A percentile compares a stretch with the other conserved stretches of the same genome.
Conservation (phyloP, 2,113 vertebrate species). For the Siniperca knerii region DNA sequence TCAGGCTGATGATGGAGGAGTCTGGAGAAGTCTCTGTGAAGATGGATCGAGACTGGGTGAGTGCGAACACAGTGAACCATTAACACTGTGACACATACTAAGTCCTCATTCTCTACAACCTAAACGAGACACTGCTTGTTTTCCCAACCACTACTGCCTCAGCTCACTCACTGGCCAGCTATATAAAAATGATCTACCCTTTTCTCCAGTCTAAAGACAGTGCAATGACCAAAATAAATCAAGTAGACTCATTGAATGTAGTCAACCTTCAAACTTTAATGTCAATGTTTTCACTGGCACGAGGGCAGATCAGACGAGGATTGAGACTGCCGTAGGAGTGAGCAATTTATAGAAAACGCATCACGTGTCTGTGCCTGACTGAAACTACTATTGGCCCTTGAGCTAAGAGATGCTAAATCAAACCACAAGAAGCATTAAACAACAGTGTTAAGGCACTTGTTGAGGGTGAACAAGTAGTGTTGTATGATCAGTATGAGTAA, state of each 20-base stretch:
- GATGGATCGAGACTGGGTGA: slow-evolving; percentile 16
- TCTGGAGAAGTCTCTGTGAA: slow-evolving; percentile 73
- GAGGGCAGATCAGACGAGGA: slow-evolving; percentile 20
- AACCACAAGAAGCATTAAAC: slow-evolving; percentile 25
- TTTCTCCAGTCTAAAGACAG: slow-evolving; percentile 53
- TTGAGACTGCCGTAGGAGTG: slow-evolving; percentile 32
- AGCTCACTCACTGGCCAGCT: slow-evolving; percentile 47
- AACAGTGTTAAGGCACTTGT: slow-evolving; percentile 9
- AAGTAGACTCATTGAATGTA: slow-evolving; percentile 35
- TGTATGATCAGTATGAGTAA: slow-evolving; percentile 2
- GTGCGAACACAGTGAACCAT: slow-evolving; percentile 32
- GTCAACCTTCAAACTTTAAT: slow-evolving; percentile 55
- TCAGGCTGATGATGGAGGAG: slow-evolving; percentile 57
- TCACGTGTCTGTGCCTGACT: slow-evolving; percentile 39
- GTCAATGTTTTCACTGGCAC: slow-evolving; percentile 74
- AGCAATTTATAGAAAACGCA: slow-evolving; percentile 61
- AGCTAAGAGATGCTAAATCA: slow-evolving; percentile 41
- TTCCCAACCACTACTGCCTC: slow-evolving; percentile 21
- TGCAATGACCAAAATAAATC: slow-evolving; percentile 63
- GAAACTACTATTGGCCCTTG: slow-evolving; percentile 34
- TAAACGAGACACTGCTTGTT: slow-evolving; percentile 45
- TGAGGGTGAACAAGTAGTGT: slow-evolving; percentile 10
- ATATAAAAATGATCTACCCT: slow-evolving; percentile 53
- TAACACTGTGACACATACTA: slow-evolving; percentile 21
- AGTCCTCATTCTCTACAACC: slow-evolving; percentile 13